Evolutionary conservation across 2,113 vertebrate genomes (phyloP), one percentile per base, ranked within the genome.

Genomic region (Picathartes gymnocephalus): DNA sequence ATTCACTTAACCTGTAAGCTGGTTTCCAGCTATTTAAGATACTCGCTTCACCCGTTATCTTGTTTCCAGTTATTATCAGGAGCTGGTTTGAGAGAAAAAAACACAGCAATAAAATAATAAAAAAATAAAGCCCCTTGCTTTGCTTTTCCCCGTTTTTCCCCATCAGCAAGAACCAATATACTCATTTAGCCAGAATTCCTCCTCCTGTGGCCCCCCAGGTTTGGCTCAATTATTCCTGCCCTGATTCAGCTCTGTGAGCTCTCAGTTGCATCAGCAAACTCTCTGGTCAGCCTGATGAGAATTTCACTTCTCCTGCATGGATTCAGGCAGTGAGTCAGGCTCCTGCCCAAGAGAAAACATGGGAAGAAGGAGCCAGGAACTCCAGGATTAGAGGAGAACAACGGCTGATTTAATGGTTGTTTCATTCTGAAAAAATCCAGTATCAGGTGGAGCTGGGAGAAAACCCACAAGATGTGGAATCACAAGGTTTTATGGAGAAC

Each of bases 1-100:
- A 35, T 7, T 9, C 12, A 25, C 12, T 30, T 4, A 1, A 0
- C 2, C 7, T 31, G 7, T 15, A 33, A 4, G 2, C 13, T 50
- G 33, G 13, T 77, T 50, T 40, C 57, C 3, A 42, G 37, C 7
- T 27, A 31, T 33, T 39, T 13, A 11, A 31, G 15, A 31, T 33
- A 8, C 7, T 31, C 50, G 5, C 9, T 21, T 44, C 37, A 6
- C 24, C 47, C 39, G 40, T 24, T 42, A 25, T 5, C 39, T 58
- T 45, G 7, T 65, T 93, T 40, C 22, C 9, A 58, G 37, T 35
- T 47, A 23, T n/a, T 40, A 25, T 8, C 5, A 57, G 45, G 30
- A 44, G 22, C 10, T 53, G 68, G 7, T 78, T 31, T 61, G 31
- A 51, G 28, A 28, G 10, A 6, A 60, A 13, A 21, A 21, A 40